Evolutionary conservation across 2,113 vertebrate species (phyloP), one percentile per base, ranked within the genome.

Genomic region (Oreochromis tanganicae): DNA sequence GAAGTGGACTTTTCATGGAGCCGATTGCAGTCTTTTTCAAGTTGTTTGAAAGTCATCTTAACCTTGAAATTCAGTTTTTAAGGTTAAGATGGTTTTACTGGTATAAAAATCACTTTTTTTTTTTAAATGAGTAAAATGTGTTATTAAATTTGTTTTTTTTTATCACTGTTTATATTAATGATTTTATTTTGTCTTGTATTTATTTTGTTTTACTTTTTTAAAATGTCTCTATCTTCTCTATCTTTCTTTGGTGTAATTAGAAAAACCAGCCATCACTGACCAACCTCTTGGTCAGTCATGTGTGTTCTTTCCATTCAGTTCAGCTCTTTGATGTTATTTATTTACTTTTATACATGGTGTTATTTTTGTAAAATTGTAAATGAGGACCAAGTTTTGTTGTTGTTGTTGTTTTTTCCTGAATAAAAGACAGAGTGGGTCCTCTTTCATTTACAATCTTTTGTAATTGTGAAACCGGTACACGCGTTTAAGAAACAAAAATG

Each of bases 381-480:
- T 24, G 16, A 59, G 13, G 24, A 27, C 55, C 3, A 56, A 56
- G 11, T 2, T 13, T 13, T 56, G 13, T 56, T 56, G 10, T 3
- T 16, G 16, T 50, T 50, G 16, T 3, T 27, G 11, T 13, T 46
- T 48, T 50, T 24, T 32, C 14, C 14, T 9, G 14, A 61, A 61
- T 32, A 32, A 34, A 61, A 17, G 16, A 4, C 43, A 83, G 83
- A 91, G 94, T 92, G 87, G 88, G 3, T 71, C 50, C 5, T 92
- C 61, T 1, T 57, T 29, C 3, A 4, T 1, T 12, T 6, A 1
- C 9, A 50, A 2, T 59, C 61, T 52, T 19, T 52, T 52, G 50
- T 46, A 2, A 12, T 17, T 2, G 5, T 57, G 8, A 82, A 52
- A 55, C 90, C 81, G 83, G 87, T 43, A 16, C 46, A 48, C 29